Evolutionary conservation across 2,113 vertebrate genomes (phyloP).

Genomic region (Carassius gibelio): DNA sequence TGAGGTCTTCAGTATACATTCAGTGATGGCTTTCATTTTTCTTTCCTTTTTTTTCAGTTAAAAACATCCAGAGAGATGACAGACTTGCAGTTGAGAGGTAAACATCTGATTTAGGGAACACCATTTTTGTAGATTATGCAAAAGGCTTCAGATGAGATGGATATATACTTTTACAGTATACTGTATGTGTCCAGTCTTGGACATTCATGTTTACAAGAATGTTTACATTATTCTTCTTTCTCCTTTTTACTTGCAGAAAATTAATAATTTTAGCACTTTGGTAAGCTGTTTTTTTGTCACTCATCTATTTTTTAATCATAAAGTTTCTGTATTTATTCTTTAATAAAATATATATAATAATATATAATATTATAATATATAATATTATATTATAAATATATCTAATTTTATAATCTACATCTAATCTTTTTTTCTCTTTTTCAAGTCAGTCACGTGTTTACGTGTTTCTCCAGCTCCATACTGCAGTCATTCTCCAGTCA

Average conservation of each 20-base stretch:
- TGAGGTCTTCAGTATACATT: too few species aligned
- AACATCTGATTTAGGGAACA: not conserved
- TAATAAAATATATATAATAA: not conserved
- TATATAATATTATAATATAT: too few species aligned
- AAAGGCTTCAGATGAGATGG: not conserved
- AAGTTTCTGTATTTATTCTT: not conserved
- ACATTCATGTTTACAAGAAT: not conserved
- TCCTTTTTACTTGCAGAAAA: not conserved
- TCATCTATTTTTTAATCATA: not conserved
- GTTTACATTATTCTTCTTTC: not conserved
- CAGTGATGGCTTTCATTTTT: not conserved
- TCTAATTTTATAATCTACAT: not conserved
- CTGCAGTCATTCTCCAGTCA: not conserved
- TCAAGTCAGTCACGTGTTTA: not conserved
- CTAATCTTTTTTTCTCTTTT: not conserved
- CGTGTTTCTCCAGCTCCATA: not conserved
- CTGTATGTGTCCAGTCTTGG: not conserved
- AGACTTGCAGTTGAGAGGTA: not conserved
- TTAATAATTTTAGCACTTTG: not conserved
- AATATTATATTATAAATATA: too few species aligned
- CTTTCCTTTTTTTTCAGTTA: not conserved
- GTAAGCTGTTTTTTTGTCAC: not conserved
- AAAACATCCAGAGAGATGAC: not conserved
- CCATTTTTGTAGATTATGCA: not conserved
- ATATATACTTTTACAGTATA: not conserved